Percentiles rank a stretch among this genome's conserved stretches.
phyloP scores from a whole-genome alignment of 2,888 invertebrate genomes.

The Eustalomyia histrio region DNA sequence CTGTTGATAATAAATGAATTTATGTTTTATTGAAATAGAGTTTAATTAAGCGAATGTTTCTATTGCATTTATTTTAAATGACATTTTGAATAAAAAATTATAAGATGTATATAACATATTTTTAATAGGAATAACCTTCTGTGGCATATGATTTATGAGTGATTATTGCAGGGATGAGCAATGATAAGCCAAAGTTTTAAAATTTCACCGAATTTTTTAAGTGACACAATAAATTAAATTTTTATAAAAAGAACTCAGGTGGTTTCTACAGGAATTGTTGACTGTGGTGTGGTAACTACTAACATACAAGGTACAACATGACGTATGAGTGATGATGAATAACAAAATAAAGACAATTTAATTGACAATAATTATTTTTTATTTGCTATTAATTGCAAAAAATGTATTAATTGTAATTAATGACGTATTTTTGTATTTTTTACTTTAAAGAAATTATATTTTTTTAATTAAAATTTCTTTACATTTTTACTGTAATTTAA shows the following conservation, averaged over 20 bases:
- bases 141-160: not conserved
- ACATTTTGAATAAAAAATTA: not conserved
- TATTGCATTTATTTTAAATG: not conserved
- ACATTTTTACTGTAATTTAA: too few relatives aligned
- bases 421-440: not conserved
- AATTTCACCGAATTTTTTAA: not conserved
- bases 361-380: too few relatives aligned
- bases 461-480: too few relatives aligned
- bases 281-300: not conserved
- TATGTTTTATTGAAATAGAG: not conserved
- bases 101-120: not conserved
- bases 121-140: not conserved
- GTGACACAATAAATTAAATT: not conserved
- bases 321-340: constrained; percentile 44
- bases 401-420: not conserved
- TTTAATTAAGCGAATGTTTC: constrained; percentile 9
- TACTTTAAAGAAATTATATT: too few relatives aligned
- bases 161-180: not conserved
- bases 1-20: constrained; percentile 6
- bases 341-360: not conserved
- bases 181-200: not conserved
- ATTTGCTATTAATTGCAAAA: too few relatives aligned
- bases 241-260: not conserved
- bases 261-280: not conserved
- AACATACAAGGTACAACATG: constrained; percentile 32